Evolutionary conservation across 1,140 invertebrate genomes (phyloP), one percentile per base, ranked within the genome.

Genomic region (Aporrectodea caliginosa): DNA sequence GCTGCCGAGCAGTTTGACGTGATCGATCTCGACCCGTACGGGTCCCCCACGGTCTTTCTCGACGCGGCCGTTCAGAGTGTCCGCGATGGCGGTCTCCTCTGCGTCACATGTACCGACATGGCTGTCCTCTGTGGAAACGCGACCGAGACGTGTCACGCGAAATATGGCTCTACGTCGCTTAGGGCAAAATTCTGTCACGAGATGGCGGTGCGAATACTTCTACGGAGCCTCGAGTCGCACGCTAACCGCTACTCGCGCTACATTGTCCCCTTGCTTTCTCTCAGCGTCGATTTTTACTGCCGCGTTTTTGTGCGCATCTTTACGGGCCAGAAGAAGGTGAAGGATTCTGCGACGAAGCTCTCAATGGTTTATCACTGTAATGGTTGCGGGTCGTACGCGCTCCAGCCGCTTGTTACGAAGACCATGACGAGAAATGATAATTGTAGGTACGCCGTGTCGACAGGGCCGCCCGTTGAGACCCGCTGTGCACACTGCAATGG

Each of bases 21-120:
- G 0, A 92, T 99, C 78, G 98, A 99, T 88, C 87, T 99, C 43
- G 98, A 99, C 90, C 98, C 98, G 0, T 99, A 99, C 86, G 98
- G 98, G 2, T 96, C 94, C 85, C 95, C 97, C 29, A 92, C 94
- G 1, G 92, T 92, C 73, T 99, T 99, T 89, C 89, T 99, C 0
- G 97, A 99, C 88, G 91, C 93, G 1, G 96, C 96, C 0, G 93
- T 99, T 31, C 91, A 92, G 82, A 82, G 87, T 77, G 86, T 91
- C 0, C 78, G 58, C 31, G 84, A 87, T 84, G 86, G 87, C 43
- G 90, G 90, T 43, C 82, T 92, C 35, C 88, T 99, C n/a, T 91
- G 98, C 81, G 92, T 99, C 0, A 99, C 98, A 0, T 97, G 96
- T 30, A 99, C 98, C 0, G 98, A 99, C 87, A 96, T 98, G 93